Conservation (phyloP, 2,113 vertebrate species). For the Illadopsis cleaveri region DNA sequence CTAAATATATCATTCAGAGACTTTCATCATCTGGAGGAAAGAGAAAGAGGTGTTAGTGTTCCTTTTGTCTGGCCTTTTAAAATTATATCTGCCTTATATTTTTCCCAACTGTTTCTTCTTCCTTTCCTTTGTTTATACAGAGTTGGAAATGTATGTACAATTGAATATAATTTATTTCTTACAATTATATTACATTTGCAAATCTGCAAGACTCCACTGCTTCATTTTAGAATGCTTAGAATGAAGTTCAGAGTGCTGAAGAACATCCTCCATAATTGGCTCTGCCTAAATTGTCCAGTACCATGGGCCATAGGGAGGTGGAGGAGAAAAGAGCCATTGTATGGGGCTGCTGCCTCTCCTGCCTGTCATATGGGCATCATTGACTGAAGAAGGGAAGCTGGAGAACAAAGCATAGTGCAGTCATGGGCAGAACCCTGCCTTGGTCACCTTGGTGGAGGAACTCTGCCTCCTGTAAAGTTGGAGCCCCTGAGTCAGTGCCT, state of each 20-base stretch:
- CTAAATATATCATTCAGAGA: neutral
- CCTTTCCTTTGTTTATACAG: neutral
- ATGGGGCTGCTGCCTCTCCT: neutral
- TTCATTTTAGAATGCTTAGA: neutral
- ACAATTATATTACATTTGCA: neutral
- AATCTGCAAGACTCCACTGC: neutral
- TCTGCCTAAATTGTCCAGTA: neutral
- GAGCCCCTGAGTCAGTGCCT: neutral
- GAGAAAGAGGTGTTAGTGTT: neutral
- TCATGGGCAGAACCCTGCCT: neutral
- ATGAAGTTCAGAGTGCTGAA: neutral
- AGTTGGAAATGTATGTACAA: neutral
- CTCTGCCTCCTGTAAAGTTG: neutral
- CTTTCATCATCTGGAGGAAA: neutral
- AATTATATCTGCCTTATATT: neutral
- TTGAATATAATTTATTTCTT: neutral
- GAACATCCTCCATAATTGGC: neutral
- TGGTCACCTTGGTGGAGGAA: neutral
- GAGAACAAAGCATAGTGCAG: neutral
- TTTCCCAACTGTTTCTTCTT: neutral
- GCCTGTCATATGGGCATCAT: neutral
- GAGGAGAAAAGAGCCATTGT: neutral
- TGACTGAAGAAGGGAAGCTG: neutral
- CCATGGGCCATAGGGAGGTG: neutral
- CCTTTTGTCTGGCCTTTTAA: neutral